Conservation (phyloP, 2,888 invertebrate genomes). For the Machimus rusticus region DNA sequence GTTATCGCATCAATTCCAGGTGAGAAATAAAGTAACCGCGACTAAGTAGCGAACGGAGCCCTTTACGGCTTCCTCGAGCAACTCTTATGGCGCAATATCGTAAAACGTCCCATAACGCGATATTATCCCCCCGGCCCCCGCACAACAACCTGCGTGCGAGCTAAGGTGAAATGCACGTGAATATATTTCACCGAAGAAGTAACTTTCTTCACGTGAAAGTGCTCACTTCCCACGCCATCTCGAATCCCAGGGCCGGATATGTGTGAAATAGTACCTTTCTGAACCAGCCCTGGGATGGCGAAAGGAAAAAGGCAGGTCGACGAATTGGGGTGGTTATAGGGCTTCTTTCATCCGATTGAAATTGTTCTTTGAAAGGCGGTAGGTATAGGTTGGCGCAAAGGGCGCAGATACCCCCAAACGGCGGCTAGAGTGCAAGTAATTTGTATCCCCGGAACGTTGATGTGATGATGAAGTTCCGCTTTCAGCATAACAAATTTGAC, state of each 20-base stretch:
- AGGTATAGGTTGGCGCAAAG: background rate
- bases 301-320: background rate
- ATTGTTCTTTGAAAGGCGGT: conserved; percentile 12
- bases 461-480: conserved; percentile 49
- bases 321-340: background rate
- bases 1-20: conserved; percentile 1
- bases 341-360: conserved; percentile 26
- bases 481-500: conserved; percentile 48
- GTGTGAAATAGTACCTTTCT: background rate
- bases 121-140: background rate
- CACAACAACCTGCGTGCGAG: background rate
- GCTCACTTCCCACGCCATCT: background rate
- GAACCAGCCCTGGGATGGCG: background rate
- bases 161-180: background rate
- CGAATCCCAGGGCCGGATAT: background rate
- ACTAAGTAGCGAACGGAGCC: conserved; percentile 14
- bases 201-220: background rate
- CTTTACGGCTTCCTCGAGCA: background rate
- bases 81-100: conserved; percentile 3
- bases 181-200: background rate
- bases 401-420: background rate
- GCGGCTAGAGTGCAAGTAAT: conserved; percentile 42
- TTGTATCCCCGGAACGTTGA: conserved; percentile 46
- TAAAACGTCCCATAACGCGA: conserved; percentile 12
- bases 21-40: background rate